Conservation (phyloP, 2,113 vertebrate genomes). For the Recurvirostra avosetta region DNA sequence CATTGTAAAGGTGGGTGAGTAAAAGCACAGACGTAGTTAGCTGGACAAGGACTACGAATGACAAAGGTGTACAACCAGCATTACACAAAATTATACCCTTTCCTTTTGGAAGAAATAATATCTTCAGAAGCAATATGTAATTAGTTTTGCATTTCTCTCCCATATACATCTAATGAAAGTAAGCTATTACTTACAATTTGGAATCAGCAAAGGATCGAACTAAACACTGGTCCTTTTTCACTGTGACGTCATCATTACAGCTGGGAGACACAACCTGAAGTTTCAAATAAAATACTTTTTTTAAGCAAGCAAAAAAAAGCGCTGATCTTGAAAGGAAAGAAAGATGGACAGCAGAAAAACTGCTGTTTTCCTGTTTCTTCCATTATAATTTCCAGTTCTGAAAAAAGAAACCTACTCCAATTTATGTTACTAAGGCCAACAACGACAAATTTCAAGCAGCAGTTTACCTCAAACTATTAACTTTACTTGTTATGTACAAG, state of each 20-base stretch:
- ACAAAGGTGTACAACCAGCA: neutral
- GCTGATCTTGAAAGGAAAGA: neutral
- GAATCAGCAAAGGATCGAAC: slow-evolving; percentile 93
- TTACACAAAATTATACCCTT: neutral
- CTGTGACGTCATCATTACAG: slow-evolving; percentile 90
- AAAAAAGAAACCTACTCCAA: neutral
- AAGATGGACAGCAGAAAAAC: neutral
- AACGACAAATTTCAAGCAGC: neutral
- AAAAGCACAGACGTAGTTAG: neutral
- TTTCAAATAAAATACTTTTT: slow-evolving; percentile 27
- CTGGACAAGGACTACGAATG: neutral
- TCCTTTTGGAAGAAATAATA: neutral
- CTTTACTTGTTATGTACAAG: neutral
- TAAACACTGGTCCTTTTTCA: slow-evolving; percentile 98
- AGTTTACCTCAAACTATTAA: neutral
- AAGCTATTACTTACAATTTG: slow-evolving; percentile 87
- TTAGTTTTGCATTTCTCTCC: neutral
- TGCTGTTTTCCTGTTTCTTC: neutral
- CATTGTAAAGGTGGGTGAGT: neutral
- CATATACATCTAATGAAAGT: neutral
- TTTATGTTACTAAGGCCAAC: neutral
- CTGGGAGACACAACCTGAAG: slow-evolving; percentile 92
- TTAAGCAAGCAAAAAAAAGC: neutral
- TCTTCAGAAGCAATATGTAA: neutral
- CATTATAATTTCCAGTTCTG: neutral